Conservation (phyloP, 2,888 invertebrate species). For the Drosophila silvestris region DNA sequence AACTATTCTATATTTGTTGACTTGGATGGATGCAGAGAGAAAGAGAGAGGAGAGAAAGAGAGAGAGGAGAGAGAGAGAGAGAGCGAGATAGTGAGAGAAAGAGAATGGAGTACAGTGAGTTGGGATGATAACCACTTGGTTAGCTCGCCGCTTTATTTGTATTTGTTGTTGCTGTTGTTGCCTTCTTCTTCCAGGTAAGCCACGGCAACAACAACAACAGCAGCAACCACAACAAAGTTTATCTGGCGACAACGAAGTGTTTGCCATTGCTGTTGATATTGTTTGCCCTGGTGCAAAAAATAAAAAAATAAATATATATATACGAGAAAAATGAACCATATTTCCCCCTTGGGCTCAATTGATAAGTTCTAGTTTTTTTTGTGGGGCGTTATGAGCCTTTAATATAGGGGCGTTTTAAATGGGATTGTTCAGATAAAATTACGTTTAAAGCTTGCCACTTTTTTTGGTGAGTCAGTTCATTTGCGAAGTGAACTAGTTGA, state of each 20-base stretch:
- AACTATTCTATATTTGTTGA: slow-evolving; percentile 16
- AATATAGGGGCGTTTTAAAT: slow-evolving; percentile 38
- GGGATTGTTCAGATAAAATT: slow-evolving; percentile 39
- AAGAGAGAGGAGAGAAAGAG: slow-evolving; percentile 1
- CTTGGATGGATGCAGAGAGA: not conserved
- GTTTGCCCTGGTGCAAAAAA: slow-evolving; percentile 26
- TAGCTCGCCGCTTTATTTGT: slow-evolving; percentile 3
- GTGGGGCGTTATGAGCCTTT: slow-evolving; percentile 37
- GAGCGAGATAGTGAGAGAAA: not conserved
- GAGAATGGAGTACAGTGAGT: not conserved
- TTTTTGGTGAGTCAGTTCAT: not conserved
- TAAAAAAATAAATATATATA: not conserved
- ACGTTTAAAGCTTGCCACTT: not conserved
- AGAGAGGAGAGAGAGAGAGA: slow-evolving; percentile 8
- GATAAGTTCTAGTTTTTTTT: slow-evolving; percentile 37
- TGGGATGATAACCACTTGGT: slow-evolving; percentile 21
- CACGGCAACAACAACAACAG: slow-evolving; percentile 21
- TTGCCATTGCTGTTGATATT: slow-evolving; percentile 42
- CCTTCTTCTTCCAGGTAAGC: slow-evolving; percentile 40
- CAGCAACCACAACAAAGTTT: slow-evolving; percentile 8
- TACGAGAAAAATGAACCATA: not conserved
- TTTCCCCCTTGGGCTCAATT: slow-evolving; percentile 29
- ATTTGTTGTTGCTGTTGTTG: slow-evolving; percentile 12
- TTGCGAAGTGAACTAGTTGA: slow-evolving; percentile 5
- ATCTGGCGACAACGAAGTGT: slow-evolving; percentile 48